Evolutionary conservation across 2,113 vertebrate species (phyloP), one percentile per base, ranked within the genome.

Genomic region (Cyprinodon tularosa): DNA sequence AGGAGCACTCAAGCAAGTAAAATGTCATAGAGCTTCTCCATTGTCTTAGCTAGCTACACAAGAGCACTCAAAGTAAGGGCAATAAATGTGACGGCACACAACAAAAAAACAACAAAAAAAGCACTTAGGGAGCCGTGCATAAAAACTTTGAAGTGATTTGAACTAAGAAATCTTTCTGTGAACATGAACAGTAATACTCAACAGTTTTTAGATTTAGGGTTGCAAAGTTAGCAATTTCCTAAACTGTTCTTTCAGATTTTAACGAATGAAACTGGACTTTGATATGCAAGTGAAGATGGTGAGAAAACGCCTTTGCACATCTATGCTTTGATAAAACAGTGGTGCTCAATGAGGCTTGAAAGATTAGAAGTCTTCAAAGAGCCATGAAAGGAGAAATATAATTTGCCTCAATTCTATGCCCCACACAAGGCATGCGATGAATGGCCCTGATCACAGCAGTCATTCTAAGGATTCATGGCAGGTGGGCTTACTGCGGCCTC

Each of bases 241-340:
- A 83, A 85, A 83, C 47, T 81, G 15, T 47, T 36, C 88, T 78
- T 77, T 71, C 68, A 40, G 69, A 82, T 83, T 92, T 91, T 91
- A 83, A 92, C 88, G 62, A 74, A 87, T 65, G 71, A 85, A 82
- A 87, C 73, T 76, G 50, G 57, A 64, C 89, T 92, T 91, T 92
- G 86, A 92, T 89, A 88, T 84, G 86, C 75, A 83, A 89, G 83
- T 78, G 76, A 68, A 89, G 82, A 80, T 48, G 39, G 69, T 66
- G 74, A 71, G 66, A 84, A 89, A 86, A 77, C 14, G 78, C 72
- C 66, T 12, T 62, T 61, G 86, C 80, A 77, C 77, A 80, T 84
- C 76, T 73, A 68, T 67, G 82, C 80, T 60, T 38, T 88, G 72
- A 89, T 85, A 68, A 92, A 90, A 90, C 64, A 76, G 76, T 77